Conservation (phyloP, 37 sponge, comb jelly and placozoan genomes). For the Haliclona indistincta region DNA sequence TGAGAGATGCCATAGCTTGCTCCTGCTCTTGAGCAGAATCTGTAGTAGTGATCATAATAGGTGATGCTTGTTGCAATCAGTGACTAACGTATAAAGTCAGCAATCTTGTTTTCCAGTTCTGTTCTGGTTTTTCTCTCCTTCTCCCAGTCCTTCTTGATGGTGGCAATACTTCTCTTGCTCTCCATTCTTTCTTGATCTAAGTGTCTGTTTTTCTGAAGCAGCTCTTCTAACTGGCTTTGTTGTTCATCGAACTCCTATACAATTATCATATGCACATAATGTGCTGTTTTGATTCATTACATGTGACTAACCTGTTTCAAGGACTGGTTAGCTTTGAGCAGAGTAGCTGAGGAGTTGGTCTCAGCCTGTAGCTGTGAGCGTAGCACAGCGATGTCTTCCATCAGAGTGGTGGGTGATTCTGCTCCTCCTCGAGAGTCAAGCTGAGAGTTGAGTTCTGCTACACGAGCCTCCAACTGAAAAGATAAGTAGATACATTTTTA, state of each 20-base stretch:
- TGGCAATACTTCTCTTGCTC: too few species aligned
- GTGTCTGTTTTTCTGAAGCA: too few species aligned
- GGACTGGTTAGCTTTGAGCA: slow-evolving; percentile 10
- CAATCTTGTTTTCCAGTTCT: slow-evolving; percentile 22
- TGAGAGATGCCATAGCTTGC: slow-evolving; percentile 10
- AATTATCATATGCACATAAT: too few species aligned
- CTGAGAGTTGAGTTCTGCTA: background rate
- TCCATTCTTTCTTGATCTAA: too few species aligned
- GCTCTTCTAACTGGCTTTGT: too few species aligned
- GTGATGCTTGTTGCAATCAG: slow-evolving; percentile 22
- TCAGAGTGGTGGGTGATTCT: slow-evolving; percentile 1
- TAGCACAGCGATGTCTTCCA: slow-evolving; percentile 17
- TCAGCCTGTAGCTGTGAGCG: slow-evolving; percentile 9
- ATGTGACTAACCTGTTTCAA: slow-evolving; percentile 40
- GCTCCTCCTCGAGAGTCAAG: background rate
- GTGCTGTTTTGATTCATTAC: too few species aligned
- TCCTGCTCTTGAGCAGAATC: slow-evolving; percentile 24
- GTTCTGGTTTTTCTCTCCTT: slow-evolving; percentile 13
- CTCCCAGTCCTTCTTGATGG: slow-evolving; percentile 13
- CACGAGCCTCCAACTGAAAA: background rate
- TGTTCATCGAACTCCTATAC: too few species aligned
- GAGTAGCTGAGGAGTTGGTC: background rate
- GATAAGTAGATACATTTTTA: too few species aligned
- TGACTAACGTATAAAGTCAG: slow-evolving; percentile 28
- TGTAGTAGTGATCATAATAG: too few species aligned